Percentiles rank a stretch among this genome's conserved stretches.
These are phyloP conservation scores for Metallyticus violacea DNA, from an alignment of 2,888 invertebrate species.

Conservation along the genomic window DNA sequence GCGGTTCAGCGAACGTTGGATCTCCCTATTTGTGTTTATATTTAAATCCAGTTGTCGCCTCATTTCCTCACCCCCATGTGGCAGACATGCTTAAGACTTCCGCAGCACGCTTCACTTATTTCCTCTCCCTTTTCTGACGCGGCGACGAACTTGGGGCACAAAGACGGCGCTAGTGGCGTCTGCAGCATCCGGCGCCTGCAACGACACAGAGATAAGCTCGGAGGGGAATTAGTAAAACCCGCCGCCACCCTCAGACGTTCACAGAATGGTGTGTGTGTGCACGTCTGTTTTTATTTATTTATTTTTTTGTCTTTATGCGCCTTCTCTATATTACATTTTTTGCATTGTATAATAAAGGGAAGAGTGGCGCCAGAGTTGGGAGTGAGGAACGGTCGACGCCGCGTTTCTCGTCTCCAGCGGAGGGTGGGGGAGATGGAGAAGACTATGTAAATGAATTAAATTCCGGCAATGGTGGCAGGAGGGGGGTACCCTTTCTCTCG, in stretches of 20 bases:
- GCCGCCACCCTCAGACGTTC: too few species aligned
- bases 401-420: not conserved
- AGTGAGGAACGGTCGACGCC: too few species aligned
- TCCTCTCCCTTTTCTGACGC: not conserved
- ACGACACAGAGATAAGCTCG: conserved; percentile 3
- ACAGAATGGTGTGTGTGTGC: too few species aligned
- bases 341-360: not conserved
- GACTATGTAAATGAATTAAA: conserved; percentile 12
- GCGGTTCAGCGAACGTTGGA: not conserved
- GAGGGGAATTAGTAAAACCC: not conserved
- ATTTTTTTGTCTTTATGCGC: not conserved
- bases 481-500: not conserved
- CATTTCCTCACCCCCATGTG: not conserved
- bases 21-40: not conserved
- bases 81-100: not conserved
- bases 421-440: not conserved
- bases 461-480: not conserved
- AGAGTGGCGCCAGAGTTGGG: not conserved
- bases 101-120: not conserved
- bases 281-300: not conserved
- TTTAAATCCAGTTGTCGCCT: not conserved
- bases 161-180: not conserved
- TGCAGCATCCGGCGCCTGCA: conserved; percentile 1
- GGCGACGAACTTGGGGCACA: too few species aligned
- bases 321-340: not conserved